A percentile compares a stretch with the other conserved stretches of the same genome.
Conservation (phyloP, 2,113 vertebrate species). For the Triplophysa rosa region DNA sequence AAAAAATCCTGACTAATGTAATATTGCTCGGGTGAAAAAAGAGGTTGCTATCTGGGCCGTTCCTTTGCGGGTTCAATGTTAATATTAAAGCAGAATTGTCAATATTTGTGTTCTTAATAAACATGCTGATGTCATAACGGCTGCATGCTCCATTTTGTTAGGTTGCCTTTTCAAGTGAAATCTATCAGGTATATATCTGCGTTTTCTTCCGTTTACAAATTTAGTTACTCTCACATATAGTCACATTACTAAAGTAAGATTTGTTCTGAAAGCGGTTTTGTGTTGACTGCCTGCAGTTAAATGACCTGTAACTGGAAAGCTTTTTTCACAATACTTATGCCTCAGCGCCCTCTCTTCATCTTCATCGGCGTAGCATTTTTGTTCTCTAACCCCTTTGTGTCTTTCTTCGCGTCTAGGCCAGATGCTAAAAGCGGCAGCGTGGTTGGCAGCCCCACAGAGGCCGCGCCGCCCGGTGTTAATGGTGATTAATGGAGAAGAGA, state of each 20-base stretch:
- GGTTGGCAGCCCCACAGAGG: constrained; percentile 14
- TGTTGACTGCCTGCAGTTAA: background rate
- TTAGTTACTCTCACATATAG: too few relatives aligned
- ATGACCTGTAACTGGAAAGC: background rate
- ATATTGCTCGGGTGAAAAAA: background rate
- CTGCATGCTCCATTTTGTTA: too few relatives aligned
- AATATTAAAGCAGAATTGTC: too few relatives aligned
- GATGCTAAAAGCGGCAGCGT: constrained; percentile 45
- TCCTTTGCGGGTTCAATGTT: too few relatives aligned
- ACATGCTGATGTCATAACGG: too few relatives aligned
- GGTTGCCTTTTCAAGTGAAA: too few relatives aligned
- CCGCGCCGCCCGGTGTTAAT: constrained; percentile 44
- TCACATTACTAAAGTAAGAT: too few relatives aligned
- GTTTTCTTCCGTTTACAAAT: too few relatives aligned
- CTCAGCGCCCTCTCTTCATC: background rate
- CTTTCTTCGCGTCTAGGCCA: constrained; percentile 23
- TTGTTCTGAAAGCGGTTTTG: background rate
- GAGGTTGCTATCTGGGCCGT: too few relatives aligned
- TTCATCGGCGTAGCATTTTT: background rate
- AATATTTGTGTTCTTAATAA: too few relatives aligned
- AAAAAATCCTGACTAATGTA: background rate
- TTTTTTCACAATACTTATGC: background rate
- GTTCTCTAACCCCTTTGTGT: background rate
- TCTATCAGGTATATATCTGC: too few relatives aligned
- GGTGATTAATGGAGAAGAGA: constrained; percentile 54